A percentile compares a stretch with the other conserved stretches of the same genome.
These are phyloP conservation scores for Pentalonia nigronervosa DNA, from an alignment of 1,140 invertebrate genomes.

Conservation along the genomic window DNA sequence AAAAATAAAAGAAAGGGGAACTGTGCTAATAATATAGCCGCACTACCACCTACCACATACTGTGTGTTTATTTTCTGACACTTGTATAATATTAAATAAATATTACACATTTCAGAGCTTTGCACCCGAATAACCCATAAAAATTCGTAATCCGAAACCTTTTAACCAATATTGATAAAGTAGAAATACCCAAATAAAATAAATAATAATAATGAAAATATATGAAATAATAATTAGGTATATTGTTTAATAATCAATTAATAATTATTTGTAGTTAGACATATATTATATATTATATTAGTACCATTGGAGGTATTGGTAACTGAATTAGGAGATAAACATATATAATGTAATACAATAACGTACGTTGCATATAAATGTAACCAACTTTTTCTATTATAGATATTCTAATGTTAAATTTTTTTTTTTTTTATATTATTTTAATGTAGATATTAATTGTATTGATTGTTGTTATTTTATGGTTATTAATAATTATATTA, in stretches of 20 bases:
- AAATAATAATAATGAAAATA: no score
- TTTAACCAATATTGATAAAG: neutral
- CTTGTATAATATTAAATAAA: neutral
- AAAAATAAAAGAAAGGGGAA: constrained; percentile 1
- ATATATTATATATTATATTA: no score
- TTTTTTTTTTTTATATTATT: no score
- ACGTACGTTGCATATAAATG: no score
- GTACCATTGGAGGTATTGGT: no score
- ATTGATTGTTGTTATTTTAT: neutral
- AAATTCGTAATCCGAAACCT: neutral
- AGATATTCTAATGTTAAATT: no score
- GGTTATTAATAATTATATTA: neutral
- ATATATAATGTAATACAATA: no score
- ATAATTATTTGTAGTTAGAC: neutral
- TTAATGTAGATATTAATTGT: no score
- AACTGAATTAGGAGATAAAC: no score
- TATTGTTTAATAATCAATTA: neutral
- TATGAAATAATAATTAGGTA: neutral
- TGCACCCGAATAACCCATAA: neutral
- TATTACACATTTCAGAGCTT: neutral
- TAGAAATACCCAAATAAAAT: neutral
- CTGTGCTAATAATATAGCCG: neutral
- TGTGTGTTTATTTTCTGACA: neutral
- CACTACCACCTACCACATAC: neutral
- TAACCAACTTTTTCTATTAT: neutral